phyloP scores from a whole-genome alignment of 2,888 invertebrate species.

The Bombylius major region DNA sequence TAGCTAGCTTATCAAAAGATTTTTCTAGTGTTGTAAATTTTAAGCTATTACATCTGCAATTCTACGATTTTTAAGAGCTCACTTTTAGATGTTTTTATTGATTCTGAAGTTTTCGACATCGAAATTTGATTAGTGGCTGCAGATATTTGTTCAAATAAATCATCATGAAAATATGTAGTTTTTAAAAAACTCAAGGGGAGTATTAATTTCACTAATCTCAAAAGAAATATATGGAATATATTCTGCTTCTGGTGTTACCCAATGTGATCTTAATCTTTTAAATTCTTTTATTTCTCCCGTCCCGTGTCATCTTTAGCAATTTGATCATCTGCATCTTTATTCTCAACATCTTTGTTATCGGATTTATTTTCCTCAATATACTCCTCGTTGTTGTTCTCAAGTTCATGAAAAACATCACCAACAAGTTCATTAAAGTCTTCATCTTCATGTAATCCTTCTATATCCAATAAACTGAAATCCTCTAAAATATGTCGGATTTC shows the following conservation, averaged over 20 bases:
- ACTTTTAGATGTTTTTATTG: background rate
- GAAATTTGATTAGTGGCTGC: slow-evolving; percentile 3
- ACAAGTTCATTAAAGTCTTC: background rate
- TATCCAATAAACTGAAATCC: slow-evolving; percentile 2
- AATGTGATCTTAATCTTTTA: too few relatives aligned
- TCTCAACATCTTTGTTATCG: slow-evolving; percentile 2
- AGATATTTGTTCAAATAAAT: slow-evolving; percentile 2
- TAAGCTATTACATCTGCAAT: slow-evolving; percentile 6
- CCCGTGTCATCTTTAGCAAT: too few relatives aligned
- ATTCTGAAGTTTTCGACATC: background rate
- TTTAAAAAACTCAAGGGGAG: slow-evolving; percentile 5
- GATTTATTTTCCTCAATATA: background rate
- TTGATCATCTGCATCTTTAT: background rate
- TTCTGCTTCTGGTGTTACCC: too few relatives aligned
- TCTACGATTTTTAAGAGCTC: slow-evolving; percentile 3
- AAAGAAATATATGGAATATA: too few relatives aligned
- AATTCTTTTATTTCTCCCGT: too few relatives aligned
- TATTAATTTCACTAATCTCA: slow-evolving; percentile 4
- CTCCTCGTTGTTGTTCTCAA: background rate
- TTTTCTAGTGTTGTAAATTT: slow-evolving; percentile 4
- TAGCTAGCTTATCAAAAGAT: background rate
- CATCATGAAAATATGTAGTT: slow-evolving; percentile 8
- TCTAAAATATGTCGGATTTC: slow-evolving; percentile 7
- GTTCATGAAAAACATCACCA: background rate
- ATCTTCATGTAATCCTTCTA: slow-evolving; percentile 2